phyloP scores from a whole-genome alignment of 2,888 invertebrate species.

The Hipparchia semele region DNA sequence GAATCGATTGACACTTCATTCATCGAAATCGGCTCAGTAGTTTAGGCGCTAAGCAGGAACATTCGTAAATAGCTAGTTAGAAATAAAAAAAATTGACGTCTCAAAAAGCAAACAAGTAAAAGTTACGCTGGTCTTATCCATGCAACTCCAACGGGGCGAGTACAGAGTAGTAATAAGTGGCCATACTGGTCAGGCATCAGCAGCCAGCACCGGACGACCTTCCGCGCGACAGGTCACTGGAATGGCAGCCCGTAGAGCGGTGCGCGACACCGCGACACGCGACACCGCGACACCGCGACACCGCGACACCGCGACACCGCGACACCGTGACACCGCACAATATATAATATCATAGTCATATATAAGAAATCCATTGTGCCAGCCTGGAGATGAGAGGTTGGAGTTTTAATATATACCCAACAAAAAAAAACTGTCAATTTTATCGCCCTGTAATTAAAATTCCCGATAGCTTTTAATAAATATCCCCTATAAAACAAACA shows the following conservation, averaged over 20 bases:
- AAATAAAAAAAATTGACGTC: background rate
- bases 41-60: too few species aligned
- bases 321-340: conserved; percentile 15
- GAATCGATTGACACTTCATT: too few species aligned
- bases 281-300: conserved; percentile 24
- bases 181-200: conserved; percentile 66
- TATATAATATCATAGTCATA: too few species aligned
- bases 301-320: conserved; percentile 15
- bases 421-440: too few species aligned
- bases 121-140: conserved; percentile 28
- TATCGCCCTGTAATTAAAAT: background rate
- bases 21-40: too few species aligned
- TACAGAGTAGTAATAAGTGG: conserved; percentile 62
- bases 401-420: too few species aligned
- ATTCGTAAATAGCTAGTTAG: too few species aligned
- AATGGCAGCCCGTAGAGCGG: conserved; percentile 60
- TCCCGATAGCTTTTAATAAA: background rate
- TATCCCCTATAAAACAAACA: background rate
- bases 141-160: conserved; percentile 34
- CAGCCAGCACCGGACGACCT: conserved; percentile 67
- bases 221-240: conserved; percentile 72
- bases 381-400: too few species aligned
- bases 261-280: conserved; percentile 47
- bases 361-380: too few species aligned
- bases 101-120: background rate